Conservation (phyloP, 2,113 vertebrate genomes). For the Equus quagga region DNA sequence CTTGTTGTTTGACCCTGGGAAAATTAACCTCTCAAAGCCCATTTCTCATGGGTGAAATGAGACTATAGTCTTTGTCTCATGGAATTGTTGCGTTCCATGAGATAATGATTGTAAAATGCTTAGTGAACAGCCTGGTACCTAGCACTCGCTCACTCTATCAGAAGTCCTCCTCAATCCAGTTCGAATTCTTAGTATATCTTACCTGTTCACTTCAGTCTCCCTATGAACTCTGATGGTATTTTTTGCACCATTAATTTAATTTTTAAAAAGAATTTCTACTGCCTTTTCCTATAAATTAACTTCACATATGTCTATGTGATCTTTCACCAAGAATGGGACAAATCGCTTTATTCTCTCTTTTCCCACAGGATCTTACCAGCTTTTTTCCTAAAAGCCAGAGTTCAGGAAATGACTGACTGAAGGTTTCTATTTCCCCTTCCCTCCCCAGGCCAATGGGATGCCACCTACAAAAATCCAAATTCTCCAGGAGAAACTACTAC, state of each 20-base stretch:
- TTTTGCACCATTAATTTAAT: not conserved
- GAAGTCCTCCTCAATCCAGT: not conserved
- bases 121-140: not conserved
- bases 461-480: conserved; percentile 21
- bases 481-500: conserved; percentile 34
- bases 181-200: not conserved
- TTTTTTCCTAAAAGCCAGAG: conserved; percentile 7
- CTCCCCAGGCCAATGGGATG: conserved; percentile 58
- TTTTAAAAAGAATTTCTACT: not conserved
- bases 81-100: not conserved
- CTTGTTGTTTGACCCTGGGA: not conserved
- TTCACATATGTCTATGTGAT: not conserved
- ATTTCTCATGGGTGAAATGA: not conserved
- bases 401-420: conserved; percentile 10
- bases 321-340: not conserved
- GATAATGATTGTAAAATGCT: not conserved
- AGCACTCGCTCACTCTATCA: not conserved
- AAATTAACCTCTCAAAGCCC: conserved; percentile 2
- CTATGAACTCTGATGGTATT: not conserved
- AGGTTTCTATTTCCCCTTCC: conserved; percentile 52
- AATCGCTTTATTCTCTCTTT: conserved; percentile 2
- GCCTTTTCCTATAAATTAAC: conserved; percentile 10
- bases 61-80: not conserved
- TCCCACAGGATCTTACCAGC: not conserved
- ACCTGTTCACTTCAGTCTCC: not conserved